Conservation (phyloP, 2,888 invertebrate species). For the Conops quadrifasciatus region DNA sequence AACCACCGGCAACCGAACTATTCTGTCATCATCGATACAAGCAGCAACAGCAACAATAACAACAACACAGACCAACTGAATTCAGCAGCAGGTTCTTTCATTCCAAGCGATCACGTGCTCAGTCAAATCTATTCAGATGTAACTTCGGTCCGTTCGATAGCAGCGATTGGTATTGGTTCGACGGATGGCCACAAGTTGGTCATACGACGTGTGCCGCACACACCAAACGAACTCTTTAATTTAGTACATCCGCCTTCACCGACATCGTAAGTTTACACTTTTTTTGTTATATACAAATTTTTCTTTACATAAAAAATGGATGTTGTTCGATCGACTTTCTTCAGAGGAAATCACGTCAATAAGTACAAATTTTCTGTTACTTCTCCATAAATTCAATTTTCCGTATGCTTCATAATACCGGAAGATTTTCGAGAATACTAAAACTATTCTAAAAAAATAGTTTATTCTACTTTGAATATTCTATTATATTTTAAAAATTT, state of each 20-base stretch:
- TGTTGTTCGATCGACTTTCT: no score
- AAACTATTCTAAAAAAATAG: no score
- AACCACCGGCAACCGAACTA: not conserved
- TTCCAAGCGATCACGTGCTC: conserved; percentile 72
- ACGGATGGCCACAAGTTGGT: conserved; percentile 88
- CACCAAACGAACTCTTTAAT: conserved; percentile 85
- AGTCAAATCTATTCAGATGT: conserved; percentile 71
- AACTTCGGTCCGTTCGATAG: conserved; percentile 79
- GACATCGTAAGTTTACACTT: conserved; percentile 64
- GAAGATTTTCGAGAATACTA: not conserved
- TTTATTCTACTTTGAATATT: no score
- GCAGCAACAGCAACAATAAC: no score
- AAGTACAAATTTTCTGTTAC: no score
- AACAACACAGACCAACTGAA: no score
- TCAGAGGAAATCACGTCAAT: no score
- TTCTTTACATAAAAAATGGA: no score
- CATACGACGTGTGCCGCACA: conserved; percentile 83
- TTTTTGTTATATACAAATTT: not conserved
- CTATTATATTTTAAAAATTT: no score
- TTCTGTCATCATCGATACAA: no score
- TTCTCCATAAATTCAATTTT: no score
- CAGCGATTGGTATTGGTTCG: conserved; percentile 88
- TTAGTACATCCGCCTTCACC: conserved; percentile 85
- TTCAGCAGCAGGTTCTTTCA: conserved; percentile 64
- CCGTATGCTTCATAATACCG: not conserved